Conservation (phyloP, 2,888 invertebrate genomes). For the Eubasilissa splendida region DNA sequence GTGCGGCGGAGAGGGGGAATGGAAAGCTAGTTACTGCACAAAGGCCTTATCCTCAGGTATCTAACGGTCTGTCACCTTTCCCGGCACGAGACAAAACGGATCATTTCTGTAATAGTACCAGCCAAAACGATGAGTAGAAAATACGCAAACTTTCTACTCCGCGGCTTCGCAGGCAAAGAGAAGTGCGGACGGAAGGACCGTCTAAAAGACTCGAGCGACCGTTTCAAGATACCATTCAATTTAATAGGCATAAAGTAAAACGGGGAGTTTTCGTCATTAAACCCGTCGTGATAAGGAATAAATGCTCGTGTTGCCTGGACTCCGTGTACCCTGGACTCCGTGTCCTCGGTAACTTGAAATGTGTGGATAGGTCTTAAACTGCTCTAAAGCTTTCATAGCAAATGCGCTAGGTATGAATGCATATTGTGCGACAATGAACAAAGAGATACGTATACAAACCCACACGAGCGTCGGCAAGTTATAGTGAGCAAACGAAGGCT, state of each 20-base stretch:
- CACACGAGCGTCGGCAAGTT: conserved; percentile 48
- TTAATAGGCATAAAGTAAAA: conserved; percentile 26
- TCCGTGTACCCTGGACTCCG: neutral
- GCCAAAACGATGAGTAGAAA: neutral
- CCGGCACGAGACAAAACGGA: neutral
- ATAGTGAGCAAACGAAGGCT: conserved; percentile 51
- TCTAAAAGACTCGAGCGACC: neutral
- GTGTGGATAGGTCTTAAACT: conserved; percentile 14
- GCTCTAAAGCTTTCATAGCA: neutral
- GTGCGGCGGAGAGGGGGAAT: neutral
- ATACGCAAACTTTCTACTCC: conserved; percentile 2
- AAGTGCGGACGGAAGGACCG: neutral
- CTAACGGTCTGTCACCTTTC: neutral
- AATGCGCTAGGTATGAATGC: conserved; percentile 21
- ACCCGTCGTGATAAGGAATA: conserved; percentile 16
- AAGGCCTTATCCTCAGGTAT: conserved; percentile 1
- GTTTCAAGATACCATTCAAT: conserved; percentile 20
- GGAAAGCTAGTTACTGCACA: conserved; percentile 16
- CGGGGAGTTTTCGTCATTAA: conserved; percentile 20
- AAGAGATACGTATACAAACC: conserved; percentile 23
- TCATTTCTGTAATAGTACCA: neutral
- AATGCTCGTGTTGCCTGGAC: neutral
- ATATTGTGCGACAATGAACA: conserved; percentile 38
- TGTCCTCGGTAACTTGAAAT: neutral
- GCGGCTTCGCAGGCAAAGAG: neutral